Evolutionary conservation across 2,797 vertebrate genomes (phyloP), one percentile per base, ranked within the genome.

Genomic region (Kryptolebias ocellatus): DNA sequence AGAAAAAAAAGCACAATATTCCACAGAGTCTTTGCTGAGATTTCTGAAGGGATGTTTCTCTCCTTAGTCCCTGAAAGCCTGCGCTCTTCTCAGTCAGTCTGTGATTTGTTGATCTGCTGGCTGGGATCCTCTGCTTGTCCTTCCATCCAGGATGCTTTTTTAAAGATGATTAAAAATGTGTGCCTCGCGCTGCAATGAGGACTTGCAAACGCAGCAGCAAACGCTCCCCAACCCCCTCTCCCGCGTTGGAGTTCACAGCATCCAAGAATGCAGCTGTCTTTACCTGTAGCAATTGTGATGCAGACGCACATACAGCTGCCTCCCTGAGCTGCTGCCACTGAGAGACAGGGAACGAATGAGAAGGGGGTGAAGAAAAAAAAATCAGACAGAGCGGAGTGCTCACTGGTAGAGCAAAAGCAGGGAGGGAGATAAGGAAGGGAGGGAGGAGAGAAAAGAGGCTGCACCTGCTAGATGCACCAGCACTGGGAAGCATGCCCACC

Each of bases 401-500:
- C 85, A 70, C 52, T 83, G 87, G 80, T 61, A 10, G 84, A 89
- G 88, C 44, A 4, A 85, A 74, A 20, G 52, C 49, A 12, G 45
- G 72, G 66, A 72, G 77, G 65, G 73, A 46, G 70, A 51, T 60
- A 60, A 64, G 37, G 54, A 59, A 68, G 80, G 8, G 63, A 54
- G 74, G 53, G 63, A 65, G 68, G 79, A 65, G 79, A 67, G 76
- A 27, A 81, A 59, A 71, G 86, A 80, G 83, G 79, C 81, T 92
- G 90, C 91, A 93, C 91, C 92, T 93, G 92, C 91, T 93, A 84
- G 82, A 90, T 90, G 91, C 91, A 90, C 88, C 88, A 92, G 87
- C 64, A 24, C 83, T 87, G 88, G 87, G 90, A 92, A 91, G 71
- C 83, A 57, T 91, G 90, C 90, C 91, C 88, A 90, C 88, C 90